A percentile compares a stretch with the other conserved stretches of the same genome.
phyloP scores from a whole-genome alignment of 2,888 invertebrate genomes.

The Tiliacea aurago region DNA sequence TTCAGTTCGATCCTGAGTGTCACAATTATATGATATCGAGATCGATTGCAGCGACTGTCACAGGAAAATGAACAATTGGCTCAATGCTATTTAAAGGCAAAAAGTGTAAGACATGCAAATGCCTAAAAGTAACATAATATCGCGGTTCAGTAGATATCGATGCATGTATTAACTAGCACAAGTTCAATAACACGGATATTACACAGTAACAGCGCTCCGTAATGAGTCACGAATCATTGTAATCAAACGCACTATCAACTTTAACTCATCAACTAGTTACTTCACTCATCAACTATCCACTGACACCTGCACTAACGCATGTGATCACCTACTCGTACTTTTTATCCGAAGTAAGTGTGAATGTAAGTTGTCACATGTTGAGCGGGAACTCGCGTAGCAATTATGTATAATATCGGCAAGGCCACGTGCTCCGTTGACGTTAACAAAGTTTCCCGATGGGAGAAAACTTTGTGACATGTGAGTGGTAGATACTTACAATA shows the following conservation, averaged over 20 bases:
- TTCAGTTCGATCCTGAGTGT: constrained; percentile 66
- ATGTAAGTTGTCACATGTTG: constrained; percentile 74
- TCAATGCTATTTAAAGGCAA: constrained; percentile 2
- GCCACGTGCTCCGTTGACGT: constrained; percentile 90
- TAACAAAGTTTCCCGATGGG: constrained; percentile 90
- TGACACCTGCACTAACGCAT: constrained; percentile 16
- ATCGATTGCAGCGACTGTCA: constrained; percentile 32
- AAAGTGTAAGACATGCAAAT: constrained; percentile 17
- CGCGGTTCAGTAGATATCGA: constrained; percentile 49
- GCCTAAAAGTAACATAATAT: constrained; percentile 31
- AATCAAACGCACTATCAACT: constrained; percentile 48
- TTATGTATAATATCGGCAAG: constrained; percentile 86
- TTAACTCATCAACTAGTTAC: constrained; percentile 30
- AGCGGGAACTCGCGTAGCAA: constrained; percentile 78
- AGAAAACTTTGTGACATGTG: constrained; percentile 91
- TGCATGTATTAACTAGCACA: constrained; percentile 51
- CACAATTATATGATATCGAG: constrained; percentile 55
- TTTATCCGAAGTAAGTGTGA: constrained; percentile 48
- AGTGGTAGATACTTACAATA: constrained; percentile 90
- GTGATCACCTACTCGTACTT: constrained; percentile 37
- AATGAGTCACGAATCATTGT: constrained; percentile 54
- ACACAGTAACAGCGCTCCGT: constrained; percentile 41
- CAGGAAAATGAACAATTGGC: constrained; percentile 29
- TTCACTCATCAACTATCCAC: constrained; percentile 22
- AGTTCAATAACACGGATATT: constrained; percentile 64